Percentiles rank a stretch among this genome's conserved stretches.
Evolutionary conservation across 2,113 vertebrate genomes (phyloP).

Genomic region (Polyodon spathula): DNA sequence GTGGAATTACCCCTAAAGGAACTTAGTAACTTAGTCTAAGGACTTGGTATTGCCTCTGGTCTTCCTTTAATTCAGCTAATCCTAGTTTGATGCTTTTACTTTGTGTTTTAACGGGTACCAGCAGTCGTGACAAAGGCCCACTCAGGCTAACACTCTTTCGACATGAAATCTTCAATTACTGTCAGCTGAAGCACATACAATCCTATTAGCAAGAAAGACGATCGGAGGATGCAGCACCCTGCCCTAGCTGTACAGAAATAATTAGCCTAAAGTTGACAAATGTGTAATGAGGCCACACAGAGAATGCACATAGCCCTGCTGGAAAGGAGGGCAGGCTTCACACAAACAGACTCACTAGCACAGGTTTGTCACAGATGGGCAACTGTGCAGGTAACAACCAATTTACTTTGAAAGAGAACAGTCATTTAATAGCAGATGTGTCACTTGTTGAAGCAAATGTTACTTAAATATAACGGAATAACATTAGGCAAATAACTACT

Average conservation of each 20-base stretch:
- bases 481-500: no score
- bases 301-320: conserved; percentile 38
- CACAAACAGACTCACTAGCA: no score
- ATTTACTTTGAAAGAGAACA: no score
- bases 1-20: conserved; percentile 1
- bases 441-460: no score
- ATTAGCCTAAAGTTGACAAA: conserved; percentile 78
- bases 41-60: not conserved
- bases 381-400: no score
- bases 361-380: no score
- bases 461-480: no score
- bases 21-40: no score
- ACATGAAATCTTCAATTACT: conserved; percentile 80
- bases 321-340: conserved; percentile 12
- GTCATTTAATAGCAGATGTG: no score
- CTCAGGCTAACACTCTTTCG: conserved; percentile 59
- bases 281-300: conserved; percentile 60
- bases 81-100: conserved; percentile 45
- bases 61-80: conserved; percentile 46
- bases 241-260: conserved; percentile 72
- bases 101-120: conserved; percentile 55
- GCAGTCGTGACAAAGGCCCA: conserved; percentile 54
- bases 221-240: conserved; percentile 61
- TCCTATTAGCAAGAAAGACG: conserved; percentile 77
- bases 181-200: conserved; percentile 83